phyloP scores from a whole-genome alignment of 2,797 vertebrate species.

The Meriones psammophilus region DNA sequence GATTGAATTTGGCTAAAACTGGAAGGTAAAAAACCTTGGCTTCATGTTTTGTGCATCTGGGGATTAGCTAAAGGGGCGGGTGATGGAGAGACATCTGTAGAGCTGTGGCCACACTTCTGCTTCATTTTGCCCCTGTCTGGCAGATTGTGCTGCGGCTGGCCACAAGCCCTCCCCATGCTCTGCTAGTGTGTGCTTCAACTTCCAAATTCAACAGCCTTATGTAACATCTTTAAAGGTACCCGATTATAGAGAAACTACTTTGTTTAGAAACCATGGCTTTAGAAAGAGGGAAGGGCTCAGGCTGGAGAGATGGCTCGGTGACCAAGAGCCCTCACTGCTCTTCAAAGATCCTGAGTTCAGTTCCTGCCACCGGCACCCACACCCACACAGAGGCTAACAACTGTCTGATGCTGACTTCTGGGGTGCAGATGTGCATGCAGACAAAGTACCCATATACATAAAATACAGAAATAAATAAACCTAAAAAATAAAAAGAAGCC shows the following conservation, averaged over 20 bases:
- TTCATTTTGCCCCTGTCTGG: not conserved
- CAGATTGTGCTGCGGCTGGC: not conserved
- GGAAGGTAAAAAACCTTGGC: not conserved
- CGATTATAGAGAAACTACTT: not conserved
- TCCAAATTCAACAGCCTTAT: not conserved
- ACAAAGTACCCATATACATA: not conserved
- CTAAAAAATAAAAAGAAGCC: not conserved
- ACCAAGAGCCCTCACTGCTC: not conserved
- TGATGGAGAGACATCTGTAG: not conserved
- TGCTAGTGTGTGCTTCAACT: rapidly evolving
- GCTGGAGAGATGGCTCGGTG: not conserved
- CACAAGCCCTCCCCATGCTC: rapidly evolving
- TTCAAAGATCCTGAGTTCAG: not conserved
- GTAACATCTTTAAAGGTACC: not conserved
- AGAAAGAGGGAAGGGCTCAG: not conserved
- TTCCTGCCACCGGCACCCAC: not conserved
- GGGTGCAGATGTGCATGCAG: not conserved
- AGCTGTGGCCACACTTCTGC: rapidly evolving
- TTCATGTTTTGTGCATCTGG: rapidly evolving
- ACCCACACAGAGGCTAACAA: not conserved
- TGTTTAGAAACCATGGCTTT: not conserved
- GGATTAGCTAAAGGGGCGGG: not conserved
- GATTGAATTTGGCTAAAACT: rapidly evolving
- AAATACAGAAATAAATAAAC: not conserved
- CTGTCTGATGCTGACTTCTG: not conserved